These are phyloP conservation scores for Laothoe populi DNA, from an alignment of 2,888 invertebrate species.

Conservation along the genomic window DNA sequence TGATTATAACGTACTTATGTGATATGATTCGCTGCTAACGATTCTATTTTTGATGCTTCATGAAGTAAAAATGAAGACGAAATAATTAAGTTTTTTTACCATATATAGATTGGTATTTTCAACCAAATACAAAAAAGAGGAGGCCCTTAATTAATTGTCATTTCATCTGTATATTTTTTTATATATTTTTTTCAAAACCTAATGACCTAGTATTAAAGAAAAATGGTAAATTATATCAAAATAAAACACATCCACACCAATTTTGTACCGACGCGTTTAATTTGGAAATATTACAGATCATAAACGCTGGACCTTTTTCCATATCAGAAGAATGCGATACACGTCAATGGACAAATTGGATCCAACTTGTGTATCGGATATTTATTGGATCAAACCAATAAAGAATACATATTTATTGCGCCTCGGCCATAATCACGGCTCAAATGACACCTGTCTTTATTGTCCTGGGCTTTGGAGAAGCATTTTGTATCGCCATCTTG, in stretches of 20 bases:
- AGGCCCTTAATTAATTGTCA: too few species aligned
- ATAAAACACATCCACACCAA: neutral
- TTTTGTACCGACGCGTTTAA: neutral
- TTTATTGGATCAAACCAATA: constrained; percentile 17
- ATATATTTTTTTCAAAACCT: too few species aligned
- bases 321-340: constrained; percentile 7
- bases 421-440: constrained; percentile 13
- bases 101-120: too few species aligned
- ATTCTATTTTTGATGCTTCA: neutral
- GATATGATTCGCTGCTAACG: neutral
- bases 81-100: too few species aligned
- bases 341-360: constrained; percentile 1
- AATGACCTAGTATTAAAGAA: too few species aligned
- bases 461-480: neutral
- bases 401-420: constrained; percentile 26
- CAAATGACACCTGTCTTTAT: constrained; percentile 16
- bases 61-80: too few species aligned
- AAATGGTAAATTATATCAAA: too few species aligned
- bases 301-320: constrained; percentile 3
- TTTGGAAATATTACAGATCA: neutral
- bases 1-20: neutral
- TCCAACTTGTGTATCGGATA: neutral
- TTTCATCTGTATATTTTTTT: too few species aligned
- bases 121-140: too few species aligned
- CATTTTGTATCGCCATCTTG: neutral